Base-by-base conservation (phyloP, 2,888 invertebrate species). In the Apamea crenata region DNA sequence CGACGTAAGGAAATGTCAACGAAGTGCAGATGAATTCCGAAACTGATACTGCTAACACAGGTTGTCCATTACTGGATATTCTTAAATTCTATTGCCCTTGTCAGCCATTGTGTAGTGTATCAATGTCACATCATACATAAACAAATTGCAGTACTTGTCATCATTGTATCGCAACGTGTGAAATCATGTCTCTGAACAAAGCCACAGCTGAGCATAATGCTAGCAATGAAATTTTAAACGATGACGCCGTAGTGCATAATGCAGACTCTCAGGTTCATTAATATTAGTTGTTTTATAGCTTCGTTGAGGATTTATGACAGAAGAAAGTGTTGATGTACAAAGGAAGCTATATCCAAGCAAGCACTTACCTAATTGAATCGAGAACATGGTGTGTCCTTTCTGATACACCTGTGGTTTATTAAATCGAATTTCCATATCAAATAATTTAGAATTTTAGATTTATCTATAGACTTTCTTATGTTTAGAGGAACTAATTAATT, bases 401-500 rank as follows among this genome's bases (percentile, higher is more conserved):
- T 50, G n/a, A 59, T 36, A 59, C 7, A 70, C 66, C 25, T 61
- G 72, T 79, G 53, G 10, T 72, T 59, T 77, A 77, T 81, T 61
- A 12, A 71, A 66, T 71, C 21, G 7, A 44, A 74, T 81, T 68
- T 81, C 73, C 74, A 70, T 72, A 77, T 75, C 47, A 36, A 21
- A 67, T 77, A 66, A 70, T n/a, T 76, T 73, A 76, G 66, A 68
- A n/a, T 71, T 63, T 68, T 47, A 77, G 50, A 79, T 73, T 67
- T 47, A 67, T 85, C 77, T 69, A 77, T 77, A 47, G 61, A 81
- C 85, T 85, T 77, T 81, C 77, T 75, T 81, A 77, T 75, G 63
- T 67, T 59, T 65, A 44, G 56, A 69, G 77, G 66, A 85, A 87
- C 69, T 85, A 73, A 85, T 87, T 80, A 80, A 85, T 77, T 53